phyloP scores from a whole-genome alignment of 2,113 vertebrate species.

The Nothocercus nigrocapillus region DNA sequence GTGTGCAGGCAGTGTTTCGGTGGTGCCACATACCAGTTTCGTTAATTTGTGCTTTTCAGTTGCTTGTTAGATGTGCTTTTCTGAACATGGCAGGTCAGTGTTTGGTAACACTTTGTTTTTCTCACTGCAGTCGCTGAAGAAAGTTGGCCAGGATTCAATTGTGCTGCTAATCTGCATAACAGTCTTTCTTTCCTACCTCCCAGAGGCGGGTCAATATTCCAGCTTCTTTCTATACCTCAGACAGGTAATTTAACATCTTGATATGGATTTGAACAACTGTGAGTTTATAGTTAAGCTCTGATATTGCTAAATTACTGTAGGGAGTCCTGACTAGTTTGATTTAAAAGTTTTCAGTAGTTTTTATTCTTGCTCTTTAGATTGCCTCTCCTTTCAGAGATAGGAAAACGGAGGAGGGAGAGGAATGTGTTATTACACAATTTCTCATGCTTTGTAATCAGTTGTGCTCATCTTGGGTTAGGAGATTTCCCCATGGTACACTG shows the following conservation, averaged over 20 bases:
- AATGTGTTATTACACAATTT: background rate
- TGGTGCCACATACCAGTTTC: accelerated
- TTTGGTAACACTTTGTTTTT: background rate
- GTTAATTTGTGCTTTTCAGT: background rate
- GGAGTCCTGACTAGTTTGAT: background rate
- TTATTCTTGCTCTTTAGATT: background rate
- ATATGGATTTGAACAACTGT: background rate
- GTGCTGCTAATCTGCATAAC: slow-evolving; percentile 92
- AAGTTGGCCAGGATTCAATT: slow-evolving; percentile 88
- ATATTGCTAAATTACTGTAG: background rate
- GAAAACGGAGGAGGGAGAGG: background rate
- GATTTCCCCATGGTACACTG: background rate
- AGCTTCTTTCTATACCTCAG: slow-evolving; percentile 92
- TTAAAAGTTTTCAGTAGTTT: background rate
- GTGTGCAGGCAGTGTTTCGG: background rate
- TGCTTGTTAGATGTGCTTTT: background rate
- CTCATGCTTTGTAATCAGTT: background rate
- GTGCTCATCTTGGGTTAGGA: background rate
- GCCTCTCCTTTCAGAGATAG: background rate
- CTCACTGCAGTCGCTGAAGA: slow-evolving; percentile 83
- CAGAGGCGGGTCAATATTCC: slow-evolving; percentile 90
- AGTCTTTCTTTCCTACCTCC: slow-evolving; percentile 90
- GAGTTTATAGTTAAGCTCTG: background rate
- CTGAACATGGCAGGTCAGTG: background rate
- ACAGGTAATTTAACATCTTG: slow-evolving; percentile 76